Evolutionary conservation across 37 sponge, comb jelly and placozoan genomes (phyloP), one percentile per base, ranked within the genome.

Genomic region (Eunapius fragilis): DNA sequence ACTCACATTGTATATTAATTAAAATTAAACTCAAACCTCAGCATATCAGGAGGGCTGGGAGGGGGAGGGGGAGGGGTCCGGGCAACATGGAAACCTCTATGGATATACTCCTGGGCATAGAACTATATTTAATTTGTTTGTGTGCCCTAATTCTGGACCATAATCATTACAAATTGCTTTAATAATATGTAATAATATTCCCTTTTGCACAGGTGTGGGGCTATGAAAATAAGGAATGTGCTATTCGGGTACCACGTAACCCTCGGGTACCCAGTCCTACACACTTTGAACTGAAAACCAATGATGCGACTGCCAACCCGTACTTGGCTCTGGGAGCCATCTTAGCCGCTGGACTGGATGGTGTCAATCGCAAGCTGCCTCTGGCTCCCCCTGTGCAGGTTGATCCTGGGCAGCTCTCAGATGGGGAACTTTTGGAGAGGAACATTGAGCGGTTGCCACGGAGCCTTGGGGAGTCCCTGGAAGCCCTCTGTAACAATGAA

Each of bases 281-380:
- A 38, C 75, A 88, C 79, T 82, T 88, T 88, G 89, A 88, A 48
- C 22, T 88, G 26, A 82, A 82, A 72, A 74, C 83, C 17, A 45
- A 68, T 24, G 89, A 88, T 74, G 70, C 78, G 13, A 38, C 68
- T 75, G 76, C 77, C 68, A 88, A 88, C 35, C 89, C 89, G 9
- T 88, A 82, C 68, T n/a, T 82, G 13, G 89, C 83, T 27, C 58
- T 88, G 69, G 89, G 83, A 11, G 83, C 83, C 30, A 17, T 82
- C 3, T 77, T 88, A 28, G 83, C 83, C 33, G 77, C 89, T 35
- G 89, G 89, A 50, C 85, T 88, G 75, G 83, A 88, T 74, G 89
- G 89, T 25, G 69, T n/a, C n/a, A n/a, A n/a, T n/a, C n/a, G n/a
- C n/a, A n/a, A n/a, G n/a, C n/a, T n/a, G n/a, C 75, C 67, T 17